Percentiles rank a stretch among this genome's conserved stretches.
Conservation (phyloP, 30 jellyfish, hydroid and myxozoan species). For the Cassiopea andromeda region DNA sequence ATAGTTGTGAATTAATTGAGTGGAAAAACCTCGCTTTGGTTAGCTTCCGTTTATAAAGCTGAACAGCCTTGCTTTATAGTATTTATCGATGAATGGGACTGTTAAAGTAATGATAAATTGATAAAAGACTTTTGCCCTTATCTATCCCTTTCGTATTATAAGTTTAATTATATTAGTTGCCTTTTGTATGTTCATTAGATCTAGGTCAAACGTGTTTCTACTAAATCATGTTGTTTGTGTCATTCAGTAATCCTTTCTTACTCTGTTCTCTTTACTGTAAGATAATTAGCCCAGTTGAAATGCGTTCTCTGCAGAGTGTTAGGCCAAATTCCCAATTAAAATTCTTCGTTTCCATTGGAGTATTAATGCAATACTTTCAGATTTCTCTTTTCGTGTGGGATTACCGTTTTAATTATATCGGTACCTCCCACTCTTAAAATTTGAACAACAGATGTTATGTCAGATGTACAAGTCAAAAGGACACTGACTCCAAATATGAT, state of each 20-base stretch:
- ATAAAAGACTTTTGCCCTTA: constrained; percentile 5
- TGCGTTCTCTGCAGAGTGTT: not conserved
- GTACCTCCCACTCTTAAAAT: too few relatives aligned
- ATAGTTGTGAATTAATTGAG: not conserved
- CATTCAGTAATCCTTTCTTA: not conserved
- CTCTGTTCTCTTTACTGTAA: not conserved
- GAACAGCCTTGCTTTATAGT: not conserved
- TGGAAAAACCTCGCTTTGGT: not conserved
- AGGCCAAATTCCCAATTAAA: too few relatives aligned
- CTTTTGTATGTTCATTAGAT: constrained; percentile 30
- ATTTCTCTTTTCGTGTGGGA: too few relatives aligned
- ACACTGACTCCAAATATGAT: too few relatives aligned
- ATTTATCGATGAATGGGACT: not conserved
- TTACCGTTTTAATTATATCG: too few relatives aligned
- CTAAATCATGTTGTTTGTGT: not conserved
- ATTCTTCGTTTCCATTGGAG: not conserved
- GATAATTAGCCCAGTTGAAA: not conserved
- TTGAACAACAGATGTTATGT: too few relatives aligned
- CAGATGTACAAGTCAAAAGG: too few relatives aligned
- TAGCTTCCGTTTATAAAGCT: constrained; percentile 20
- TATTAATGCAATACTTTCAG: not conserved
- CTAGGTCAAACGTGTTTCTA: constrained; percentile 18
- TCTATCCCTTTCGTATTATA: constrained; percentile 2
- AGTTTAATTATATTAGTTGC: not conserved
- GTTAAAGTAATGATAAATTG: not conserved